Evolutionary conservation across 2,797 vertebrate species (phyloP), one percentile per base, ranked within the genome.

Genomic region (Sphaeramia orbicularis): DNA sequence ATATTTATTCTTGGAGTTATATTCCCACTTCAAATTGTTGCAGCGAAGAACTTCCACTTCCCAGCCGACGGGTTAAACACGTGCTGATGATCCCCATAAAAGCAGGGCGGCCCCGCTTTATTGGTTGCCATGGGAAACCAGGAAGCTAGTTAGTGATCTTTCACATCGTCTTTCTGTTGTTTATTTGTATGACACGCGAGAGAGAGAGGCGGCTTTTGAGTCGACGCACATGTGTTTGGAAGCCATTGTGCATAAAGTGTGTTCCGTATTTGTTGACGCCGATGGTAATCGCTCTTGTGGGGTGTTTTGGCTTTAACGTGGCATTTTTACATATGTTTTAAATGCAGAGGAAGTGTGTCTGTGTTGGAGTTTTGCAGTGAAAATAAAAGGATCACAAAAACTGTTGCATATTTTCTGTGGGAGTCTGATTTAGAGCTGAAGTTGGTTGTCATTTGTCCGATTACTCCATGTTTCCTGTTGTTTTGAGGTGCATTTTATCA

Each of bases 121-220:
- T 68, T n/a, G 44, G 85, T 86, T 74, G 56, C 65, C 71, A 69
- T 62, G 81, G 83, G 30, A 38, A 86, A 86, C 79, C 81, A 71
- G 83, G 79, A 87, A 78, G 81, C 85, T 81, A 81, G 81, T 87
- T 83, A 79, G 79, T 65, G 72, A 76, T 74, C 73, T 84, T 86
- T 86, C 81, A 81, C 77, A 60, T 81, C 37, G 57, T 65, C 38
- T 55, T 53, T 43, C 51, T 60, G 58, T 54, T 68, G 61, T 76
- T 77, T 55, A 45, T 56, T 40, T 21, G 9, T 38, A n/a, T 48
- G 72, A 60, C 52, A 48, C 1, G 56, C 38, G 30, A 32, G 30
- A 32, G 27, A 30, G 19, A 70, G 69, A 60, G 54, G 35, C 35
- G 0, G 57, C 65, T 47, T 74, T 81, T 72, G 77, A 62, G 54